Conservation (phyloP, 2,888 invertebrate genomes). For the Disparrhopalites patrizii region DNA sequence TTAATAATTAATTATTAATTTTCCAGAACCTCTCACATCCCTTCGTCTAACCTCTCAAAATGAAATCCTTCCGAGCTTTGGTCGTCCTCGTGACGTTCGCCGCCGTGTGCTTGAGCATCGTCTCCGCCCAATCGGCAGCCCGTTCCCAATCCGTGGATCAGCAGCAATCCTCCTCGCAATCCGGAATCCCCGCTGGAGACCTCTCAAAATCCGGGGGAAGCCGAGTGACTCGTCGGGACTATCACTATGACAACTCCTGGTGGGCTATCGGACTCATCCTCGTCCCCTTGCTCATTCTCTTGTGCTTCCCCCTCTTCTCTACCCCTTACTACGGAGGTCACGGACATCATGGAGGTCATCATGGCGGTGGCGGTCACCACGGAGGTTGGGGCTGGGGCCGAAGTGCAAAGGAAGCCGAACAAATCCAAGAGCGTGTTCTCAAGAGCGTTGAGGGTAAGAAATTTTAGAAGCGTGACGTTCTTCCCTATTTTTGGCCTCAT, state of each 20-base stretch:
- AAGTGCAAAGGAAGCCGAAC: background rate
- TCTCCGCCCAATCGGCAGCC: no score
- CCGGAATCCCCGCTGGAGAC: background rate
- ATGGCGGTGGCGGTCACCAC: conserved; percentile 19
- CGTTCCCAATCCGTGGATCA: no score
- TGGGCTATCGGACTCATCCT: conserved; percentile 30
- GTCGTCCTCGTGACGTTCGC: conserved; percentile 4
- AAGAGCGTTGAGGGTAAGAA: conserved; percentile 24
- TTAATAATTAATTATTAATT: no score
- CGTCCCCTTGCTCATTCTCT: conserved; percentile 21
- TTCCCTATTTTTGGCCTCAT: background rate
- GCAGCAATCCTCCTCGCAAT: background rate
- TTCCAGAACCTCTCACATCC: background rate
- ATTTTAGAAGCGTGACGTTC: background rate
- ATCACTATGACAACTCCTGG: conserved; percentile 28
- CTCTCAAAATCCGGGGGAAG: conserved; percentile 10
- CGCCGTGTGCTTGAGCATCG: background rate
- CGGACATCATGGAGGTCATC: background rate
- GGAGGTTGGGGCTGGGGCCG: conserved; percentile 29
- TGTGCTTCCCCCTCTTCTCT: conserved; percentile 25
- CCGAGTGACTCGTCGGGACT: conserved; percentile 20
- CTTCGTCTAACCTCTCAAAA: conserved; percentile 1
- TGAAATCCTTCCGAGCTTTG: conserved; percentile 19
- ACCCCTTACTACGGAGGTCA: conserved; percentile 11
- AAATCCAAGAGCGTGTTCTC: conserved; percentile 21